Evolutionary conservation across 2,113 vertebrate genomes (phyloP).

Genomic region (Tragelaphus buxtoni): DNA sequence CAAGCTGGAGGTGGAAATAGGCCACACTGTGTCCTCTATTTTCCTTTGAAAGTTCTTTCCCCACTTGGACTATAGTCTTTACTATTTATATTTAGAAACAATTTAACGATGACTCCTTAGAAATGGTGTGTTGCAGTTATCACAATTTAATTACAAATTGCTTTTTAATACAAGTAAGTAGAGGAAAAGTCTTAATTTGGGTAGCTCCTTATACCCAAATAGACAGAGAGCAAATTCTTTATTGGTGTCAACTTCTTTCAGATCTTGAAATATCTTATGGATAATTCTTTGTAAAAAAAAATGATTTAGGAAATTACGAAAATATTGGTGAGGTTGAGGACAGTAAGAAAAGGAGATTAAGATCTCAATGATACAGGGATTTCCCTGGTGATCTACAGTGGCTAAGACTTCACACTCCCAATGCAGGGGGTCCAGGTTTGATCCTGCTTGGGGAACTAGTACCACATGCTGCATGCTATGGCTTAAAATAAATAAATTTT

Average conservation of each 20-base stretch:
- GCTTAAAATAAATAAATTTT: not conserved
- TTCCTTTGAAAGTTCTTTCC: not conserved
- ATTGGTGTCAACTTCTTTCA: not conserved
- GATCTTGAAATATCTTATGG: not conserved
- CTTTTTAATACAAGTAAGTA: conserved; percentile 1
- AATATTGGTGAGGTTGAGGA: not conserved
- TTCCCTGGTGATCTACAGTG: not conserved
- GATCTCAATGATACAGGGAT: not conserved
- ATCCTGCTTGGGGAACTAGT: not conserved
- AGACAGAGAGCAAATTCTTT: not conserved
- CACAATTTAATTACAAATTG: not conserved
- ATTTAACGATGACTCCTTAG: not conserved
- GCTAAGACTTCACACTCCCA: not conserved
- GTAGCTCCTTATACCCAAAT: not conserved
- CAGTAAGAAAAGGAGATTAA: not conserved
- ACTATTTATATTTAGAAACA: not conserved
- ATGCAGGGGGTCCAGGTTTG: not conserved
- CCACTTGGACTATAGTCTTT: not conserved
- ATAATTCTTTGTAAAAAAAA: not conserved
- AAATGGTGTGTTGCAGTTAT: not conserved
- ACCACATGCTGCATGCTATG: not conserved
- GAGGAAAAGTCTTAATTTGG: not conserved
- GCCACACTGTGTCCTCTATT: not conserved
- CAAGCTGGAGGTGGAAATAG: not conserved
- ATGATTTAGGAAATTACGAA: not conserved